Evolutionary conservation across 1,140 invertebrate species (phyloP), one percentile per base, ranked within the genome.

Genomic region (Drosophila carrolli): DNA sequence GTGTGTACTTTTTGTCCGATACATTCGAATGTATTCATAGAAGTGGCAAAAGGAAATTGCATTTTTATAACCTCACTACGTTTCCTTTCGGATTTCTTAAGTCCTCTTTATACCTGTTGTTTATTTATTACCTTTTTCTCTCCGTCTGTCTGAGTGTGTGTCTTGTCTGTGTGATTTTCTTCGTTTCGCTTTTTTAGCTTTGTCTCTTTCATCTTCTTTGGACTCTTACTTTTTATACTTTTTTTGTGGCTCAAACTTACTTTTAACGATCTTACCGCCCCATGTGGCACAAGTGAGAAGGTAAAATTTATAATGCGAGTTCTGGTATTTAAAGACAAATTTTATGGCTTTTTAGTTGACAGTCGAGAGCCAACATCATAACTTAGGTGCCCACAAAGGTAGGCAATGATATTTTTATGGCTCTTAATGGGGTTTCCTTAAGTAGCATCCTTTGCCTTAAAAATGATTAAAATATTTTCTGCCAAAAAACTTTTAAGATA

Each of bases 101-200:
- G 75, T 81, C 78, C 66, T 59, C 51, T 75, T 86, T 86, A 75
- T 78, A 81, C 65, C 59, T 81, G 68, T 81, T 78, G 74, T 81
- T 86, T 85, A 86, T 85, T 85, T 86, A 86, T 86, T 58, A 66
- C 41, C 48, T 41, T 70, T 61, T 68, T 51, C 41, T 23, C 14
- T 40, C 46, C 41, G 13, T 3, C 13, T 53, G 37, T 6, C 23
- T 41, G 7, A 37, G 8, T 29, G 14, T 51, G 35, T 19, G 44
- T 59, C 14, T 13, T 54, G 8, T 4, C 11, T 62, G 43, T 65
- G 37, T 32, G 38, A 35, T 32, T 47, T 61, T 50, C 19, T 40
- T 32, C 16, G 19, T 37, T 44, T 37, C 23, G 44, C n/a, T 16
- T 37, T 51, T 83, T 74, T 74, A 41, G 46, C 74, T 77, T 78